These are phyloP conservation scores for Tyto alba DNA, from an alignment of 2,113 vertebrate species.

Conservation along the genomic window DNA sequence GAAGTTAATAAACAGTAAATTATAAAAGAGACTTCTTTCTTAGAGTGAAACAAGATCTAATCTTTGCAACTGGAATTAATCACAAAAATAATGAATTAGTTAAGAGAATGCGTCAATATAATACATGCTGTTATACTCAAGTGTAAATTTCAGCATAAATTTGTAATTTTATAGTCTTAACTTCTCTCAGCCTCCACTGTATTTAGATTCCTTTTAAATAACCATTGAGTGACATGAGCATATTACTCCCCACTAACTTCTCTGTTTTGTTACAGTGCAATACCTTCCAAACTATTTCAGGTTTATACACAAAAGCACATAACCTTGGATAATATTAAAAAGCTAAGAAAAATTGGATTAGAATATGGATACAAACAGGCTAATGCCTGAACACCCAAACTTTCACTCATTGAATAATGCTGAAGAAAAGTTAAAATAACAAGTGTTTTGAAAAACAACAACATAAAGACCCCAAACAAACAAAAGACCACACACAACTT, in stretches of 20 bases:
- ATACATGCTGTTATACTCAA: neutral
- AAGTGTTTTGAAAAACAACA: neutral
- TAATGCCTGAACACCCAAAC: neutral
- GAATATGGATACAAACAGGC: neutral
- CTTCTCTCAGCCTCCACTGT: neutral
- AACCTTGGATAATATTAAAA: neutral
- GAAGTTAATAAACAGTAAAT: neutral
- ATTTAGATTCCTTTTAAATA: neutral
- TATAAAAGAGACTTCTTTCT: neutral
- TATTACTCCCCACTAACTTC: neutral
- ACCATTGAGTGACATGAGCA: neutral
- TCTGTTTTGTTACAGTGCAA: neutral
- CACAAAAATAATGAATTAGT: neutral
- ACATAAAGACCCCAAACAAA: neutral
- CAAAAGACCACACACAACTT: neutral
- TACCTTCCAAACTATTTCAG: neutral
- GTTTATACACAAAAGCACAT: neutral
- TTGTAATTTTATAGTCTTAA: neutral
- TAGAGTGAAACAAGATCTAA: neutral
- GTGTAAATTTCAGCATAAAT: neutral
- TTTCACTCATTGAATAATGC: neutral
- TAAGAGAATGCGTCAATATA: neutral
- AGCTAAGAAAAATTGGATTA: neutral
- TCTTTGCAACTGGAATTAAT: neutral
- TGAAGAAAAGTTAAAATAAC: neutral